Percentiles rank a stretch among this genome's conserved stretches.
phyloP scores from a whole-genome alignment of 2,113 vertebrate species.

The Psophia crepitans region DNA sequence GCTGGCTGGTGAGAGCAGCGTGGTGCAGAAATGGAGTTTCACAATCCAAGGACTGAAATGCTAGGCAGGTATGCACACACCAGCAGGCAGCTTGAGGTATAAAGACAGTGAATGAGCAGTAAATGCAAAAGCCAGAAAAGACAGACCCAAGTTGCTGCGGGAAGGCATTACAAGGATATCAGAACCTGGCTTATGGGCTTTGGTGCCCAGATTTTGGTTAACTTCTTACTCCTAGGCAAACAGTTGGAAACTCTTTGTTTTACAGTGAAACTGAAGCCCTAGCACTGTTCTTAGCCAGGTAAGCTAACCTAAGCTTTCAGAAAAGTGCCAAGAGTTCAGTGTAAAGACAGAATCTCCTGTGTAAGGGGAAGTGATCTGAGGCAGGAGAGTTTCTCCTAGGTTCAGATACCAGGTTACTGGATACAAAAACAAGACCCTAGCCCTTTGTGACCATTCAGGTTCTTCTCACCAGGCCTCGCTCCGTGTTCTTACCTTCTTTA shows the following conservation, averaged over 20 bases:
- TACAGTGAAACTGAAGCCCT: neutral
- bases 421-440: neutral
- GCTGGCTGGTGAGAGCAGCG: neutral
- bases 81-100: neutral
- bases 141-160: neutral
- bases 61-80: neutral
- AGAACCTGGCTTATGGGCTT: neutral
- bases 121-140: neutral
- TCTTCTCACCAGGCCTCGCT: neutral
- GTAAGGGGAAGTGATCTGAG: neutral
- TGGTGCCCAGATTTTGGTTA: neutral
- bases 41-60: accelerated
- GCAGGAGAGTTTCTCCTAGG: neutral
- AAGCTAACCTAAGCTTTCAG: neutral
- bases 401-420: neutral
- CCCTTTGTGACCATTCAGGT: neutral
- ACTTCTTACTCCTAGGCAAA: neutral
- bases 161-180: neutral
- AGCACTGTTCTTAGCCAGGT: neutral
- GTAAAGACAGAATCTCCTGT: neutral
- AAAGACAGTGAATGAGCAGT: neutral
- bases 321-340: neutral
- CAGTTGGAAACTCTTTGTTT: neutral
- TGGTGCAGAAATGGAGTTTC: neutral
- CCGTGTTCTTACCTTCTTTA: neutral